Evolutionary conservation across 1,140 invertebrate genomes (phyloP).

Genomic region (Aphis gossypii): DNA sequence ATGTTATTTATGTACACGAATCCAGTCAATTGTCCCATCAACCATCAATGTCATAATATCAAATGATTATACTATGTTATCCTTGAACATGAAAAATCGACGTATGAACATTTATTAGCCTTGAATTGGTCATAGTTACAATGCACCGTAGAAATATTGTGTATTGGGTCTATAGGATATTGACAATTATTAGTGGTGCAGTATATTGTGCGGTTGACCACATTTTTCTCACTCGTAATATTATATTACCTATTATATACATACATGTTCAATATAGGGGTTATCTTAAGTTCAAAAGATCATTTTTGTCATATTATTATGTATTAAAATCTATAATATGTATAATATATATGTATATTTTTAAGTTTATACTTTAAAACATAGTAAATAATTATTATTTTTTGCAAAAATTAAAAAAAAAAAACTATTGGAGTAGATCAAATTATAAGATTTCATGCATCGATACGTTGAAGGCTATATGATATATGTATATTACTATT

Average conservation of each 20-base stretch:
- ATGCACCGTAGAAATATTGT: slow-evolving; percentile 1
- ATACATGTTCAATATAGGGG: neutral
- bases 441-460: neutral
- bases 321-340: neutral
- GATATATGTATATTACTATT: neutral
- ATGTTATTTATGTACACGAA: neutral
- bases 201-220: slow-evolving; percentile 18
- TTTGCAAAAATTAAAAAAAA: neutral
- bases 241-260: neutral
- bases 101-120: slow-evolving; percentile 9
- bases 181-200: neutral
- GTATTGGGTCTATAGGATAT: neutral
- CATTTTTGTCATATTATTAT: neutral
- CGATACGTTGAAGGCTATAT: neutral
- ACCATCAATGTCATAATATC: neutral
- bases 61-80: neutral
- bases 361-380: neutral
- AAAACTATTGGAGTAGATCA: neutral
- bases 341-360: neutral
- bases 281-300: neutral
- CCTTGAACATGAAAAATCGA: slow-evolving; percentile 34
- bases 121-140: neutral
- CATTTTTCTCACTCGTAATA: slow-evolving; percentile 1
- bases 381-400: neutral
- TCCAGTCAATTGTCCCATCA: neutral